Base-by-base conservation (phyloP, 2,888 invertebrate genomes). In the Tineola bisselliella region DNA sequence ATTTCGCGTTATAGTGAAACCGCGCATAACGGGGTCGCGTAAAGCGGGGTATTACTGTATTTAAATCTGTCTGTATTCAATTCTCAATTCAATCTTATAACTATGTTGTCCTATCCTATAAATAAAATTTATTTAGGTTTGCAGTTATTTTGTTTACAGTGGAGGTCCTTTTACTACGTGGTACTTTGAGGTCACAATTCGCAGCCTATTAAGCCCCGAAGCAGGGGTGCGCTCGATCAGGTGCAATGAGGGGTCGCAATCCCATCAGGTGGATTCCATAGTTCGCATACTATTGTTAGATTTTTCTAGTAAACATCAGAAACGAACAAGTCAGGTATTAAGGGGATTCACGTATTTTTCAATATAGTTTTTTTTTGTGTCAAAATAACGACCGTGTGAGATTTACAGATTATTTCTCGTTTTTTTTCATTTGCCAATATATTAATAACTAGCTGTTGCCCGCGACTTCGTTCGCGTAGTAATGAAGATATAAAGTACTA, bases 181-280 rank as follows among this genome's bases (percentile, higher is more conserved):
- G 10, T 10, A 38, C 5, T 38, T 38, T 38, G 38, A 15, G 48
- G 48, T 6, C 43, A 13, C 43, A 43, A 43, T 6, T 25, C 25
- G 6, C 25, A 25, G 25, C 6, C 10, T 38, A 38, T 3, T 13
- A 13, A 59, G 66, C 65, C 66, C 12, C 65, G 59, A 61, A 61
- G 64, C 62, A 65, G 63, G 60, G 61, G 6, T 19, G 30, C 6
- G 60, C 18, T 44, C 64, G 66, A 63, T 48, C 48, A 62, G 60
- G 63, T 54, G 62, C 56, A 63, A 61, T 64, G 64, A 63, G 59
- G 61, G 63, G 65, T 25, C 15, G 54, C 61, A 57, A 38, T 54
- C 65, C 62, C 68, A 75, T 74, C 78, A 80, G 80, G 81, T 81
- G 80, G 75, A 78, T 76, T 74, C 70, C 72, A 68, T 59, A 43